A percentile compares a stretch with the other conserved stretches of the same genome.
Conservation (phyloP, 1,140 invertebrate species). For the Drosophila quadrilineata region DNA sequence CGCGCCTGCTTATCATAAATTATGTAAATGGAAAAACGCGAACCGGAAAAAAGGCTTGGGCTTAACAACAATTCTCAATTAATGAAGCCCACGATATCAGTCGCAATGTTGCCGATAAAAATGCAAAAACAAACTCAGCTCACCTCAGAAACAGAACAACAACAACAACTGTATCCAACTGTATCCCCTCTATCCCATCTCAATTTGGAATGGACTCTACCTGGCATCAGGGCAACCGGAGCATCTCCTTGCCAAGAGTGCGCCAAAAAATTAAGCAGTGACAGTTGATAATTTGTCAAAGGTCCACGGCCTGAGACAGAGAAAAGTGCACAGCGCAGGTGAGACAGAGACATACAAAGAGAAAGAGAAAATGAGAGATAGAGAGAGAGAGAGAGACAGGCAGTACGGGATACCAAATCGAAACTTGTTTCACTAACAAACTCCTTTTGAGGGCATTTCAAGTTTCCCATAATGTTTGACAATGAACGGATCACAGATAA, state of each 20-base stretch:
- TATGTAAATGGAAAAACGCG: constrained; percentile 80
- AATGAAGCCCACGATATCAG: constrained; percentile 78
- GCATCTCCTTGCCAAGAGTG: constrained; percentile 52
- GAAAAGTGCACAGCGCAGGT: too few relatives aligned
- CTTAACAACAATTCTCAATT: constrained; percentile 80
- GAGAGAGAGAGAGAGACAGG: not conserved
- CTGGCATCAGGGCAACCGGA: constrained; percentile 22
- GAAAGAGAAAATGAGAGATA: not conserved
- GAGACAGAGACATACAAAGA: constrained; percentile 32
- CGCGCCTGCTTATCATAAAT: constrained; percentile 80
- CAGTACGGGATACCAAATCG: constrained; percentile 1
- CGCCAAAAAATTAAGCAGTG: constrained; percentile 78
- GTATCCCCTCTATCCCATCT: too few relatives aligned
- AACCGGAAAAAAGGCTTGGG: constrained; percentile 72
- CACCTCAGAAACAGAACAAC: constrained; percentile 24
- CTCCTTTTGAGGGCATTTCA: not conserved
- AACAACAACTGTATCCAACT: constrained; percentile 11
- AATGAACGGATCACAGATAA: not conserved
- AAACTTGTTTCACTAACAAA: constrained; percentile 53
- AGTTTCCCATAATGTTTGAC: constrained; percentile 2
- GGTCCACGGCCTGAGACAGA: too few relatives aligned
- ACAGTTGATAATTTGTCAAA: constrained; percentile 80
- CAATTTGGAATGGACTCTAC: not conserved
- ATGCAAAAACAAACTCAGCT: constrained; percentile 27
- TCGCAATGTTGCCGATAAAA: constrained; percentile 60